Evolutionary conservation across 2,113 vertebrate genomes (phyloP).

Genomic region (Girardinichthys multiradiatus): DNA sequence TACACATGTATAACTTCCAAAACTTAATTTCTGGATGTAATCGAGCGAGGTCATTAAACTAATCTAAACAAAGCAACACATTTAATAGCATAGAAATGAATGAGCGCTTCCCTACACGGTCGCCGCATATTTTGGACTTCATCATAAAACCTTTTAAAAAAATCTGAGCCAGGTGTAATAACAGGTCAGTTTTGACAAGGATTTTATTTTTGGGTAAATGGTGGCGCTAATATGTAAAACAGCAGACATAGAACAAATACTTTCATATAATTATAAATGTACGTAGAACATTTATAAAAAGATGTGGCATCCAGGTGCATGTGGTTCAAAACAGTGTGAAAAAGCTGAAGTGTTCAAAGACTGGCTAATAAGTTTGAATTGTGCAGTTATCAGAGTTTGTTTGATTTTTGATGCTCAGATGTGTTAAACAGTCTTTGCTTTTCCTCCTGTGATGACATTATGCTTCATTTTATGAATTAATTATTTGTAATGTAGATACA

Average conservation of each 20-base stretch:
- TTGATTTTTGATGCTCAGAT: neutral
- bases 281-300: too few species aligned
- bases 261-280: too few species aligned
- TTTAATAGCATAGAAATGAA: constrained; percentile 47
- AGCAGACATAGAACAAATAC: too few species aligned
- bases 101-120: constrained; percentile 26
- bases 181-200: too few species aligned
- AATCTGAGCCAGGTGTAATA: too few species aligned
- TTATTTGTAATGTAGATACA: neutral
- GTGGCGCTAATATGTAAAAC: too few species aligned
- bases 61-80: constrained; percentile 35
- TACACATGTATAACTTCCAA: constrained; percentile 24
- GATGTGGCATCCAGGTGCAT: too few species aligned
- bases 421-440: constrained; percentile 43
- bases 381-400: too few species aligned
- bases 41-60: constrained; percentile 33
- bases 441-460: constrained; percentile 77
- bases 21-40: constrained; percentile 29
- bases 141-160: constrained; percentile 56
- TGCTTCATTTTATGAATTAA: constrained; percentile 23
- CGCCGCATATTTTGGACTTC: constrained; percentile 81
- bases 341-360: too few species aligned
- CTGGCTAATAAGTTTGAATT: too few species aligned
- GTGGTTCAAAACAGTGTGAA: too few species aligned
- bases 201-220: too few species aligned